Base-by-base conservation (phyloP, 1,140 invertebrate species). In the Drosophila pseudoananassae region DNA sequence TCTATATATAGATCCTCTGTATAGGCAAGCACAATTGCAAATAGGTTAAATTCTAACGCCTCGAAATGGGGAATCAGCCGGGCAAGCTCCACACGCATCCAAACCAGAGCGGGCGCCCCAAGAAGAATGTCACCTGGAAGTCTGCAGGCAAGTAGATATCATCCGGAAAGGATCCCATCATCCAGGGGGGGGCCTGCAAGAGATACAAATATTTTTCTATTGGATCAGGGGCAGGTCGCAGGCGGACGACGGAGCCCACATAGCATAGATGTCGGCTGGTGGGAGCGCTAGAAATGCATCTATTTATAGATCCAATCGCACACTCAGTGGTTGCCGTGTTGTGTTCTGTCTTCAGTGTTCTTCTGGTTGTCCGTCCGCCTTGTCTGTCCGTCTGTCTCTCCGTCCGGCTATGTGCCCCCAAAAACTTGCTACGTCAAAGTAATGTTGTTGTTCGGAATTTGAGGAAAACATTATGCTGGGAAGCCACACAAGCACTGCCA, bases 71-170 rank as follows among this genome's bases (percentile, higher is more conserved):
- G 64, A 92, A 92, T 87, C 91, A 92, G 73, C 84, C 87, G 61
- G 87, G 91, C 52, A 91, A 91, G 72, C 76, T 89, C 54, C 90
- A 91, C 59, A 57, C 82, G 9, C 73, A 87, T 60, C 64, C 64
- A 15, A 46, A 23, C 43, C 88, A 90, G 36, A 80, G 78, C 74
- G 77, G 80, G 81, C 93, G 93, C 80, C 93, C 93, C 78, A 94
- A 94, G 76, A 95, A 95, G 92, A 94, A 94, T 93, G 94, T 95
- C 58, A 94, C 94, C 92, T 95, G 94, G 94, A 95, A 94, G 92
- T 93, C 94, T 51, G 94, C 94, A 94, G 94, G 94, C 95, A 93
- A 90, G 72, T 73, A 56, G 9, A 51, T 49, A 46, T 31, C 14
- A 45, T 20, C 27, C 9, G 8, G 3, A 38, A 25, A 8, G 29